Conservation (phyloP, 2,797 vertebrate species). For the Furcifer pardalis region DNA sequence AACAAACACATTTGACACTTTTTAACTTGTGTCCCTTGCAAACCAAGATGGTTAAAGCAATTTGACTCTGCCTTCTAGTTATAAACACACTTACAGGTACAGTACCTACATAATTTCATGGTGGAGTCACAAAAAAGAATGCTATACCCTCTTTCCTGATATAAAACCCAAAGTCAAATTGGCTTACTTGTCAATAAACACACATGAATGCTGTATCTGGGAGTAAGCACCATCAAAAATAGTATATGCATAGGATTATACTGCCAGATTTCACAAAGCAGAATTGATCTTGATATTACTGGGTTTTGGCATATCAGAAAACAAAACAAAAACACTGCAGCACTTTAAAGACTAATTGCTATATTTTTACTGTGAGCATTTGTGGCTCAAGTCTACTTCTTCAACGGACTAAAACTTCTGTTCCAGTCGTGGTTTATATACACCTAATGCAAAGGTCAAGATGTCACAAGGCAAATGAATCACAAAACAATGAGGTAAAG, state of each 20-base stretch:
- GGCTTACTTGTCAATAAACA: not conserved
- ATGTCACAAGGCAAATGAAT: too few relatives aligned
- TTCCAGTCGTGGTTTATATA: too few relatives aligned
- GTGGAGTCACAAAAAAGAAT: not conserved
- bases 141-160: not conserved
- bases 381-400: too few relatives aligned
- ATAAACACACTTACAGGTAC: not conserved
- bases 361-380: too few relatives aligned
- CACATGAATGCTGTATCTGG: too few relatives aligned
- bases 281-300: not conserved
- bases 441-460: too few relatives aligned
- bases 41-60: not conserved
- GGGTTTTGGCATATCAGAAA: too few relatives aligned
- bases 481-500: too few relatives aligned
- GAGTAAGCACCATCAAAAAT: too few relatives aligned
- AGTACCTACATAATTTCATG: not conserved
- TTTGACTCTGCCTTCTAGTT: not conserved
- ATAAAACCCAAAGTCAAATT: not conserved
- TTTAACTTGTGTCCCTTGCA: not conserved
- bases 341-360: too few relatives aligned
- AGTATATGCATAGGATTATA: not conserved
- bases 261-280: not conserved
- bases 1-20: slow-evolving; percentile 28
- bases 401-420: too few relatives aligned
- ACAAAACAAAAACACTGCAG: too few relatives aligned